Evolutionary conservation across 1,140 invertebrate genomes (phyloP), one percentile per base, ranked within the genome.

Genomic region (Zaprionus gabonicus): DNA sequence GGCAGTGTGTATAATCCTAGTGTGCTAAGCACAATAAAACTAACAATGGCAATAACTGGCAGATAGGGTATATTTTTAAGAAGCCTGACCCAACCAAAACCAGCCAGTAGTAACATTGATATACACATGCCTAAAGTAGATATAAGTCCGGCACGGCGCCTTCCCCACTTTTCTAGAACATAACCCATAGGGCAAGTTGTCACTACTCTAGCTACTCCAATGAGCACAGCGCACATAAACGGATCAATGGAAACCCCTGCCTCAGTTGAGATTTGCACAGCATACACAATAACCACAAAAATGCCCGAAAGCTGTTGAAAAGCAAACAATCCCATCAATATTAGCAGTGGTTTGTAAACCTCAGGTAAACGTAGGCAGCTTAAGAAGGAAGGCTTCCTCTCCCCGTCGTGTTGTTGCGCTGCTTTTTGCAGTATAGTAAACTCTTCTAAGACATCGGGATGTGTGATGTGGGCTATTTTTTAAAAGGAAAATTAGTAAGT

Each of bases 301-400:
- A 96, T 95, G 1, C 97, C 97, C 2, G 95, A 95, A 53, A 97
- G 95, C 88, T 97, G 96, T 91, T 97, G 96, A 82, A 97, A 95
- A 75, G 96, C 95, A 92, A 97, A 97, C 64, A 96, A 95, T 0
- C 91, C 92, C 17, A 95, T 92, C 76, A 96, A 94, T 6, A 97
- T 94, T 0, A 94, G 25, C 15, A 96, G 94, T 0, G 96, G 96
- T 53, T 96, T 95, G 51, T 95, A 91, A 2, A 95, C 94, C 20
- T 93, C 93, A 0, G 93, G 91, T 13, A 86, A 44, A 6, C 59
- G 76, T 1, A 92, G 58, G 7, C 62, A 80, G 1, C 63, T 53
- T 36, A 76, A 25, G 41, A 92, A 91, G 12, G 91, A 91, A 1
- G 80, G 67, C n/a, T 92, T 92, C 53, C 66, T 76, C 41, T 91